These are phyloP conservation scores for Fabriciana adippe DNA, from an alignment of 2,888 invertebrate genomes.

Conservation along the genomic window DNA sequence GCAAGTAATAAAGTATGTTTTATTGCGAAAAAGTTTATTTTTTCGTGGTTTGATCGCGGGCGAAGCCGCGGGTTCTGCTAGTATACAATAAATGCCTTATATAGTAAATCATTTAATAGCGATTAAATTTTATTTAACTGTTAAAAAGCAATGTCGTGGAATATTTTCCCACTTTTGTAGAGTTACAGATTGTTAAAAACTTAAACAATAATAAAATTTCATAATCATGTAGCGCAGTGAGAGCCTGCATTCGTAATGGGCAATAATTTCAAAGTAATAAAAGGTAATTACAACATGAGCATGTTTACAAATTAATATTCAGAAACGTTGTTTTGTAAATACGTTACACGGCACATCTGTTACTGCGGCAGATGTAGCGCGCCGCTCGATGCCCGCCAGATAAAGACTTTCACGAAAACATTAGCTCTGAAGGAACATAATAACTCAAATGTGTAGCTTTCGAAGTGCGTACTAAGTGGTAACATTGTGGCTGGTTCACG, in stretches of 20 bases:
- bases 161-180: too few relatives aligned
- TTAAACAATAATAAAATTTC: conserved; percentile 4
- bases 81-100: too few relatives aligned
- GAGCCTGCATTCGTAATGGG: neutral
- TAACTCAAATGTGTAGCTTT: conserved; percentile 6
- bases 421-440: conserved; percentile 16
- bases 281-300: conserved; percentile 16
- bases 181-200: too few relatives aligned
- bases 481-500: neutral
- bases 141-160: too few relatives aligned
- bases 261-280: conserved; percentile 16
- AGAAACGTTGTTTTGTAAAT: conserved; percentile 16
- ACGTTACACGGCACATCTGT: conserved; percentile 2
- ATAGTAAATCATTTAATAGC: too few relatives aligned
- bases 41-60: too few relatives aligned
- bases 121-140: too few relatives aligned
- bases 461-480: neutral
- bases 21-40: too few relatives aligned
- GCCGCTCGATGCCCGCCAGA: neutral
- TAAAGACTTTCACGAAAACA: neutral
- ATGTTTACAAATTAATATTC: conserved; percentile 15
- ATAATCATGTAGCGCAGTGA: neutral
- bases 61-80: too few relatives aligned
- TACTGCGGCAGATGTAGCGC: neutral
- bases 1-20: too few relatives aligned